Conservation (phyloP, 2,113 vertebrate genomes). For the Istiophorus platypterus region DNA sequence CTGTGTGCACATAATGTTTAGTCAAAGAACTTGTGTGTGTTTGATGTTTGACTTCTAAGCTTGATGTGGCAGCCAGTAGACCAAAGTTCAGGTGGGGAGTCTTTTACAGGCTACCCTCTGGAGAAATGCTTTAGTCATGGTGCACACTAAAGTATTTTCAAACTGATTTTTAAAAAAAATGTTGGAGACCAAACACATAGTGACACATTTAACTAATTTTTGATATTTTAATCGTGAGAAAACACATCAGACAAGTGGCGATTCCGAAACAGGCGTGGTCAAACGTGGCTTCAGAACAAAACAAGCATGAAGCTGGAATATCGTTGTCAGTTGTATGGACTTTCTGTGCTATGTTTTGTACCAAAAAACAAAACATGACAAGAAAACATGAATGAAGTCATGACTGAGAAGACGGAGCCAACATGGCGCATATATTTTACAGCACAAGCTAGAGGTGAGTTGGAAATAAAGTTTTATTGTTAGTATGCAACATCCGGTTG, state of each 20-base stretch:
- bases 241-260: background rate
- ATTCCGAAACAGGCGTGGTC: too few species aligned
- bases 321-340: too few species aligned
- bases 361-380: background rate
- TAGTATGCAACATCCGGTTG: too few species aligned
- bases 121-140: conserved; percentile 2
- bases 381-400: background rate
- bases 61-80: conserved; percentile 46
- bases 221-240: too few species aligned
- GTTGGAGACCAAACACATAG: background rate
- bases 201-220: too few species aligned
- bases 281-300: too few species aligned
- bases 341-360: too few species aligned
- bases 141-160: background rate
- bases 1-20: conserved; percentile 4
- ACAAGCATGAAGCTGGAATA: too few species aligned
- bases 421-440: too few species aligned
- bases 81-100: conserved; percentile 41
- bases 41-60: conserved; percentile 30
- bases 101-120: conserved; percentile 7
- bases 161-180: background rate
- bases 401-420: background rate
- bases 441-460: background rate
- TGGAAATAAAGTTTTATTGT: background rate
- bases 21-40: conserved; percentile 8